Base-by-base conservation (phyloP, 1,140 invertebrate species). In the Venustaconcha ellipsiformis region DNA sequence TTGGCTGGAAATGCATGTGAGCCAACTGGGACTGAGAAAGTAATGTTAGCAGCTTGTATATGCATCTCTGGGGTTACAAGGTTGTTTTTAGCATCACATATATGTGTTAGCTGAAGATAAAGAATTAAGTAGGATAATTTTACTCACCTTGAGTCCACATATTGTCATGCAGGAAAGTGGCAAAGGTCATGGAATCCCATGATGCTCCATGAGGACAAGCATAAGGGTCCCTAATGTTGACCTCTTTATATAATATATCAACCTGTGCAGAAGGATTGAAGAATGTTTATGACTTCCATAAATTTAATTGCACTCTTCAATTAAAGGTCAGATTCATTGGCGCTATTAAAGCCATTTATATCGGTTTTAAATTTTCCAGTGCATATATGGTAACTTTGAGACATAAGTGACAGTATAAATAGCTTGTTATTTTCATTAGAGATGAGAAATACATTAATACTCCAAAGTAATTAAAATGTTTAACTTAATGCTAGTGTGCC, bases 151-250 rank as follows among this genome's bases (percentile, higher is more conserved):
- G 72, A 15, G 80, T 86, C 82, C 83, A 85, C 2, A 86, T 55
- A 57, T 80, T 67, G 59, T 85, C 73, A 57, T 83, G 76, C 17
- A 83, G 66, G 77, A 87, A 90, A 1, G 83, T 76, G 48, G 87
- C 88, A 57, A 86, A 55, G 13, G 87, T 88, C 60, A 88, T 83
- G 14, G 80, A 69, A 79, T 90, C 89, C 84, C 88, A 88, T 67
- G 87, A 78, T 56, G 69, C 78, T 17, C 87, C 89, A 37, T 83
- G 55, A 18, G 76, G 76, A 79, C 85, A 88, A 15, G 72, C 73
- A 69, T 81, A 88, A 23, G 90, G 90, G 72, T 90, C 87, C 23
- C 83, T 77, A n/a, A 86, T 73, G 60, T 82, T 73, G 4, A 90
- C 81, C 63, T 82, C 57, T 20, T 82, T 78, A 56, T 81, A 79